Base-by-base conservation (phyloP, 2,113 vertebrate genomes). In the Orientallactaga bullata region DNA sequence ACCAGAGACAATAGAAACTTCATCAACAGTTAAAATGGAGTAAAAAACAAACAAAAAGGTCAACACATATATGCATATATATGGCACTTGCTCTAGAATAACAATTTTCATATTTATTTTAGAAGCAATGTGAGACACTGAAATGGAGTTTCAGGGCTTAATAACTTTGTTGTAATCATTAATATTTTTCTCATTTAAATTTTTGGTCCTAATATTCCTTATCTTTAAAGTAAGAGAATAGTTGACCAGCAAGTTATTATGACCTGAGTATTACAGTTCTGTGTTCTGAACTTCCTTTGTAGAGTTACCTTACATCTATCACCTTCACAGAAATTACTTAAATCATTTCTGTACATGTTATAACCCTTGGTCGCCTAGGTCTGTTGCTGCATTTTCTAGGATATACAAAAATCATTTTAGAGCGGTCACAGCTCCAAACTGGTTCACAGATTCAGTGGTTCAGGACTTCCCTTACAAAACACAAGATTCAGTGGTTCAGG, bases 71-170 rank as follows among this genome's bases (percentile, higher is more conserved):
- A 94, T 12, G 23, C 7, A 84, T 17, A 90, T 68, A 10, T 88
- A 92, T 15, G 68, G 61, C 58, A 82, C 32, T 85, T 96, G 55
- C 20, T 88, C 88, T 42, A 51, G 51, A 76, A 92, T 79, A 84
- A 58, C 80, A 84, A 72, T 89, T 95, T 95, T 94, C 37, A 82
- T 60, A 76, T 7, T 88, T 47, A 88, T 72, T 77, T 88, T 69
- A 88, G 37, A 96, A 12, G 42, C 30, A 72, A 12, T 85, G 0
- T 88, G 7, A 12, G 63, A 28, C 47, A 32, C 12, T 90, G 42
- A 71, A 89, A 79, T 55, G 83, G 55, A 87, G 65, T 35, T 32
- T 21, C 21, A 26, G 47, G 23, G 74, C 35, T 93, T 51, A 77
- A 89, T 30, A 72, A 71, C 51, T 17, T 20, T 66, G 61, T 15